A percentile compares a stretch with the other conserved stretches of the same genome.
These are phyloP conservation scores for Spizaetus ornatus DNA, from an alignment of 2,113 vertebrate genomes.

Conservation along the genomic window DNA sequence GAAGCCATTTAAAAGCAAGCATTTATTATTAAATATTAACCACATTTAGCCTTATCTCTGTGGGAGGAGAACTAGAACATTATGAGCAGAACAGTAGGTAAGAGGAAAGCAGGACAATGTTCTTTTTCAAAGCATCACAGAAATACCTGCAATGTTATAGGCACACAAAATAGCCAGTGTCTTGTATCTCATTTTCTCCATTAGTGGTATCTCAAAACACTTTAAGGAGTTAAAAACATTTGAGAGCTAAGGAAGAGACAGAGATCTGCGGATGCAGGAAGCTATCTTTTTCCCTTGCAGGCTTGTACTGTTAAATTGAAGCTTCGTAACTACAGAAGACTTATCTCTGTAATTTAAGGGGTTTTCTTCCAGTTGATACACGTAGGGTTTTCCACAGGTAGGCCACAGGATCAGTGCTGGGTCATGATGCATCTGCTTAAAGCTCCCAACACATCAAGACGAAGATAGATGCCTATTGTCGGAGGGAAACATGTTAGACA, in stretches of 20 bases:
- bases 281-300: background rate
- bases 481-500: slow-evolving; percentile 21
- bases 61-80: background rate
- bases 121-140: background rate
- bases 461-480: background rate
- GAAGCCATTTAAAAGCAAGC: background rate
- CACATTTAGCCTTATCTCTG: background rate
- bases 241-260: background rate
- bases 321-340: background rate
- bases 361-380: slow-evolving; percentile 16
- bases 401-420: slow-evolving; percentile 13
- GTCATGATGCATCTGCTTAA: background rate
- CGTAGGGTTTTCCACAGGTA: background rate
- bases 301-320: background rate
- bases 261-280: background rate
- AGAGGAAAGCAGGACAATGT: background rate
- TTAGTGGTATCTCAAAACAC: background rate
- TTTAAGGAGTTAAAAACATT: background rate
- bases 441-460: slow-evolving; percentile 10
- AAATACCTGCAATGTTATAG: background rate
- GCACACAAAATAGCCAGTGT: background rate
- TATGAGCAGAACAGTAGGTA: background rate
- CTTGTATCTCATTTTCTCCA: background rate
- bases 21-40: background rate
- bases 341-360: slow-evolving; percentile 11